Conservation (phyloP, 2,113 vertebrate genomes). For the Oreotrochilus melanogaster region DNA sequence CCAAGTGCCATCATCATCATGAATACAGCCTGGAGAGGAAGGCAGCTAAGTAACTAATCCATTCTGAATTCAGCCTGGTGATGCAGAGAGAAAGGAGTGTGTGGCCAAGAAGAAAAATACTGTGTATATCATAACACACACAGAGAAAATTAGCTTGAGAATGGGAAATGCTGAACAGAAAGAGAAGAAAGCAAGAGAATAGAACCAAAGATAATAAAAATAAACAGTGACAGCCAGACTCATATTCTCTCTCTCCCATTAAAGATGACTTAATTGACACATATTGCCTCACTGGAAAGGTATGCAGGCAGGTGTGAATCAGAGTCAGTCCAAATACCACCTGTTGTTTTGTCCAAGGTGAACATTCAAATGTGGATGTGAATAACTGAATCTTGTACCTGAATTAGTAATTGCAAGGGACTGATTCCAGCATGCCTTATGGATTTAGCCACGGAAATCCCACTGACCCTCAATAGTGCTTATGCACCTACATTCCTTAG, state of each 20-base stretch:
- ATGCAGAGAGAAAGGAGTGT: not conserved
- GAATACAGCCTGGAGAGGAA: slow-evolving; percentile 4
- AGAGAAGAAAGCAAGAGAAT: not conserved
- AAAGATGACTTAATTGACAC: not conserved
- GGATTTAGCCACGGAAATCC: slow-evolving; percentile 28
- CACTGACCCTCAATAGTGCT: not conserved
- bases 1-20: not conserved
- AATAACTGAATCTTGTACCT: not conserved
- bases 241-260: not conserved
- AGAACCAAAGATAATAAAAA: not conserved
- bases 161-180: not conserved
- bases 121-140: not conserved
- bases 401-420: not conserved
- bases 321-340: not conserved
- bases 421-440: not conserved
- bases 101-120: not conserved
- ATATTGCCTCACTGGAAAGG: not conserved
- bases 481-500: slow-evolving; percentile 6
- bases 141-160: not conserved
- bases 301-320: not conserved
- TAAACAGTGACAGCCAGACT: not conserved
- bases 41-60: not conserved
- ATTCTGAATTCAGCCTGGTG: slow-evolving; percentile 10
- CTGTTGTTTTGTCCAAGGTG: not conserved
- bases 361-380: not conserved